Conservation (phyloP, 2,113 vertebrate genomes). For the Manacus vitellinus region DNA sequence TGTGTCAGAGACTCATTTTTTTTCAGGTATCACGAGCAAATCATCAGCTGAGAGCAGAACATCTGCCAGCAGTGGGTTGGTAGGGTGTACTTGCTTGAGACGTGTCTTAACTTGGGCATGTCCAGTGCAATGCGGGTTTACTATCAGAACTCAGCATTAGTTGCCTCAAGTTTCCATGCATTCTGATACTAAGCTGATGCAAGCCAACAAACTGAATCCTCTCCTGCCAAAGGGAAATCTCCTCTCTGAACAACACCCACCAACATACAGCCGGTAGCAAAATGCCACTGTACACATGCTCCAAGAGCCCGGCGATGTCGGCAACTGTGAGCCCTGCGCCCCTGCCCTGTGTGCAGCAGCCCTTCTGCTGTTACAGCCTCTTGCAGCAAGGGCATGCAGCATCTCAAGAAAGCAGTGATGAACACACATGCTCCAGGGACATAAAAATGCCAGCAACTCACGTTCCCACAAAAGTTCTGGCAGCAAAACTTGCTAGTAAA, state of each 20-base stretch:
- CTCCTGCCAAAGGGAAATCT: not conserved
- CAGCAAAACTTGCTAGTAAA: not conserved
- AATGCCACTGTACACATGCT: not conserved
- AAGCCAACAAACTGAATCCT: not conserved
- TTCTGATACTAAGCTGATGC: not conserved
- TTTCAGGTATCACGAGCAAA: not conserved
- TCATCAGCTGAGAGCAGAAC: not conserved
- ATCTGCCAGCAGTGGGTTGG: not conserved
- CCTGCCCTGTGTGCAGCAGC: not conserved
- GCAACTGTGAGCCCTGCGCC: not conserved
- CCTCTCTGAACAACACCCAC: not conserved
- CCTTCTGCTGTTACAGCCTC: not conserved
- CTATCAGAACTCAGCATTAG: not conserved
- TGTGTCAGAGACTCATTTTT: not conserved
- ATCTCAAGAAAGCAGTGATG: not conserved
- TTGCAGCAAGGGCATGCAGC: not conserved
- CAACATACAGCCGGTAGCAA: not conserved
- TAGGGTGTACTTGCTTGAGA: not conserved
- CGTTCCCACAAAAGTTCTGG: not conserved
- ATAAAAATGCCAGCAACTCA: not conserved
- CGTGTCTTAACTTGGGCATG: not conserved
- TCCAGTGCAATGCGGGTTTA: not conserved
- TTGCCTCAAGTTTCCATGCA: not conserved
- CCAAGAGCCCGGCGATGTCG: not conserved
- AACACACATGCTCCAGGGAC: not conserved